Evolutionary conservation across 2,113 vertebrate genomes (phyloP).

Genomic region (Sturnira hondurensis): DNA sequence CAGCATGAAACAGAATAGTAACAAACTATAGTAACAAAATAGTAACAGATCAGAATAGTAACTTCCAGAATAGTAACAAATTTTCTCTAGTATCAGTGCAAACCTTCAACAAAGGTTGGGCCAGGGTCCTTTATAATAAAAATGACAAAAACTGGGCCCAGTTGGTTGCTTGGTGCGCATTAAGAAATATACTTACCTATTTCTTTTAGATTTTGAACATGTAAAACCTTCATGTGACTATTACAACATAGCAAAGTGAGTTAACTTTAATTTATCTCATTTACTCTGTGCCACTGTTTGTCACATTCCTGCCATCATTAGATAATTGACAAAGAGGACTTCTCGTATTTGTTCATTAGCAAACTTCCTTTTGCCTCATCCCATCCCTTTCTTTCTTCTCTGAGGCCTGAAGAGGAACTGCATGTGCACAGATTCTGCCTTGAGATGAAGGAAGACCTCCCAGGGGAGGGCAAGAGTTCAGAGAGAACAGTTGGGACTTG

Average conservation of each 20-base stretch:
- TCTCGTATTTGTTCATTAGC: neutral
- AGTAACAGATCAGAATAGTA: no score
- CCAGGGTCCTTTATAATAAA: neutral
- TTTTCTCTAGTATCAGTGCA: neutral
- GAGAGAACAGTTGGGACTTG: neutral
- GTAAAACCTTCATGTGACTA: neutral
- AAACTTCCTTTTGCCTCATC: slow-evolving; percentile 32
- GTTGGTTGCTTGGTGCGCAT: neutral
- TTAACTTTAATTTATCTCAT: neutral
- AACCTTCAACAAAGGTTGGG: neutral
- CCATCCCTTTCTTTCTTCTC: neutral
- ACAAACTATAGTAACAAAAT: no score
- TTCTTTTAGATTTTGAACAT: neutral
- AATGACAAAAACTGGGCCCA: neutral
- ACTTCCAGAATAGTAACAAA: neutral
- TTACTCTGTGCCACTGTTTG: neutral
- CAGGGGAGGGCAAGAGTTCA: neutral
- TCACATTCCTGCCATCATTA: neutral
- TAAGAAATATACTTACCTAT: neutral
- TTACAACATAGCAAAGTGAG: neutral
- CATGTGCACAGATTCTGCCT: neutral
- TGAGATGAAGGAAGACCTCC: neutral
- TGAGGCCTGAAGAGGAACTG: neutral
- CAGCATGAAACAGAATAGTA: neutral
- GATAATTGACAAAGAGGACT: neutral